These are phyloP conservation scores for Loriculus beryllinus DNA, from an alignment of 2,797 vertebrate genomes.

Conservation along the genomic window DNA sequence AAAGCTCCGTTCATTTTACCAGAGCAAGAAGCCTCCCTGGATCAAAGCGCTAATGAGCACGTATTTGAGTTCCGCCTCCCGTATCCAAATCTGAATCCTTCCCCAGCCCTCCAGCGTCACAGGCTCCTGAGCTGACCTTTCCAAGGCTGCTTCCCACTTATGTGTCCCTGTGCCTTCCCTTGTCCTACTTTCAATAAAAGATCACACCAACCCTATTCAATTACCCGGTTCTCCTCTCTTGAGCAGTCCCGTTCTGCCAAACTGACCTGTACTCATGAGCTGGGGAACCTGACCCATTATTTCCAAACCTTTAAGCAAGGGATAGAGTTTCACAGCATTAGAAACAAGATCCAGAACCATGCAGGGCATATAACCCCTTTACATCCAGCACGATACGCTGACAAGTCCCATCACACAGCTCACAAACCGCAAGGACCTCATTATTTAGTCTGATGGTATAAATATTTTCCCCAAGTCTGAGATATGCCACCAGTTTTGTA, in stretches of 20 bases:
- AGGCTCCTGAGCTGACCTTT: neutral
- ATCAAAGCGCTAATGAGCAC: neutral
- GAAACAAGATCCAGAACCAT: neutral
- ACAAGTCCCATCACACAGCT: neutral
- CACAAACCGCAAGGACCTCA: slow-evolving; percentile 30
- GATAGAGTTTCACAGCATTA: neutral
- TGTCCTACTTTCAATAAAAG: neutral
- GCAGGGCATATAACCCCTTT: neutral
- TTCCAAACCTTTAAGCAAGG: neutral
- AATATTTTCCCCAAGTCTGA: neutral
- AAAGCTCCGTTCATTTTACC: neutral
- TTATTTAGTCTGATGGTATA: slow-evolving; percentile 27
- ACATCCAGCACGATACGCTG: neutral
- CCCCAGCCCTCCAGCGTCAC: neutral
- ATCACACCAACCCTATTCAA: neutral
- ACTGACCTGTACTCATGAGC: neutral
- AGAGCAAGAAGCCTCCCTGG: neutral
- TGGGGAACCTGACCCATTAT: neutral
- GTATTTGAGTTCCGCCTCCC: neutral
- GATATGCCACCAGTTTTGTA: slow-evolving; percentile 21
- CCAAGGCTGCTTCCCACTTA: neutral
- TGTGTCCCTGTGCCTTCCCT: neutral
- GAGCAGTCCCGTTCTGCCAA: neutral
- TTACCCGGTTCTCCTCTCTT: neutral
- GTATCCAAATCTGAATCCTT: neutral